These are phyloP conservation scores for Bufo gargarizans DNA, from an alignment of 2,113 vertebrate genomes.

Conservation along the genomic window DNA sequence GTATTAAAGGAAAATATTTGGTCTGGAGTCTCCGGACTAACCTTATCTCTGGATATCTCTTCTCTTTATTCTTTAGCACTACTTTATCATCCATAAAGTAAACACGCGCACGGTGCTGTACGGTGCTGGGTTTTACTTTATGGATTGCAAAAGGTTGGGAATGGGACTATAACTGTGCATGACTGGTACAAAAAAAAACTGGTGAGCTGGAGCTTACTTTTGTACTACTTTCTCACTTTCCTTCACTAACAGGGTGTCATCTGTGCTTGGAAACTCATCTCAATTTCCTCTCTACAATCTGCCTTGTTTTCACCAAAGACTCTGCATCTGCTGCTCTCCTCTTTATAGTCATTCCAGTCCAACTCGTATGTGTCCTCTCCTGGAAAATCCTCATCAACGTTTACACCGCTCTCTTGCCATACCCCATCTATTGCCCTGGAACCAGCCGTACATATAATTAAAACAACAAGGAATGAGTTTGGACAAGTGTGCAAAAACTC, in stretches of 20 bases:
- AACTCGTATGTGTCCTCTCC: conserved; percentile 11
- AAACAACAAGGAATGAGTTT: background rate
- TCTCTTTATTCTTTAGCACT: no score
- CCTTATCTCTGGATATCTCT: no score
- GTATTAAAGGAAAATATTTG: no score
- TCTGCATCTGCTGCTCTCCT: conserved; percentile 71
- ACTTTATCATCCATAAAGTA: no score
- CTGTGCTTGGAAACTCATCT: conserved; percentile 61
- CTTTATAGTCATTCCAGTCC: conserved; percentile 63
- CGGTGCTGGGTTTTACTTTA: no score
- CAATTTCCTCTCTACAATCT: conserved; percentile 61
- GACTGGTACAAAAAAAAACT: no score
- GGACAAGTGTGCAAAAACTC: background rate
- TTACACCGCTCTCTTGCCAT: background rate
- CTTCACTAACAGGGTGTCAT: conserved; percentile 35
- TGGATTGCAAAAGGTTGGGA: background rate
- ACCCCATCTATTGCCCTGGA: background rate
- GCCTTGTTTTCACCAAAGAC: conserved; percentile 57
- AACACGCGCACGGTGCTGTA: no score
- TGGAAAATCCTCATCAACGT: conserved; percentile 60
- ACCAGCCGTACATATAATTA: conserved; percentile 15
- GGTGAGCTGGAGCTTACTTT: background rate
- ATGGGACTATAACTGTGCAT: background rate
- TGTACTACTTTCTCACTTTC: background rate
- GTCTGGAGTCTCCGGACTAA: no score